Evolutionary conservation across 2,113 vertebrate species (phyloP).

Genomic region (Xenopus tropicalis): DNA sequence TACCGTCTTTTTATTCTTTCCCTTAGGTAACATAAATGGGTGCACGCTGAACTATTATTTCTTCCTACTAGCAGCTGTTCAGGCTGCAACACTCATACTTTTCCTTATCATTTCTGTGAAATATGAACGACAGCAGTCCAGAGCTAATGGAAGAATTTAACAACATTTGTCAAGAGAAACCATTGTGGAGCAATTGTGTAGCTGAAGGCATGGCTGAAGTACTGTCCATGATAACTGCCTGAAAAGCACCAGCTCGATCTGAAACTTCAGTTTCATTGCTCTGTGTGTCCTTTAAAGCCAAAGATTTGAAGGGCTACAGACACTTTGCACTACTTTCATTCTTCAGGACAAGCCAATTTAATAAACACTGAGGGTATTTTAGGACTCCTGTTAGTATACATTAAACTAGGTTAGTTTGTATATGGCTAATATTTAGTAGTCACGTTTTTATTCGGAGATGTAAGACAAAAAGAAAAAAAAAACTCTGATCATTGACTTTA

Average conservation of each 20-base stretch:
- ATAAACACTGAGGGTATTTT: constrained; percentile 25
- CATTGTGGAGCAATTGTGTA: not conserved
- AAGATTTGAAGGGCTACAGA: constrained; percentile 2
- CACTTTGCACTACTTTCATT: constrained; percentile 26
- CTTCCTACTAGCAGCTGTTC: constrained; percentile 89
- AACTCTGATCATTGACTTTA: too few relatives aligned
- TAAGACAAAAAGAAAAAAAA: too few relatives aligned
- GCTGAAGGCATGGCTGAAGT: not conserved
- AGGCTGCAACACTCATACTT: constrained; percentile 83
- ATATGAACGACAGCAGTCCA: constrained; percentile 72
- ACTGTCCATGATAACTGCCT: not conserved
- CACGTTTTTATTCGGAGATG: too few relatives aligned
- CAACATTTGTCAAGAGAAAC: not conserved
- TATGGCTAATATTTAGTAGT: too few relatives aligned
- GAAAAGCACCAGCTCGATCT: not conserved
- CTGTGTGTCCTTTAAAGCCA: constrained; percentile 14
- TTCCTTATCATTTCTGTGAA: constrained; percentile 90
- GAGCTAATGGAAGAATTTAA: constrained; percentile 54
- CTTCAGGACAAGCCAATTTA: constrained; percentile 2
- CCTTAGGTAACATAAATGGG: constrained; percentile 87
- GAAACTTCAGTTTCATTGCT: not conserved
- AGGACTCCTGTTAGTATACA: too few relatives aligned
- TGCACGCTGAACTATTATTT: constrained; percentile 94
- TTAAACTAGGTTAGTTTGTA: too few relatives aligned
- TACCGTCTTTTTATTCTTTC: constrained; percentile 11